Percentiles rank a stretch among this genome's conserved stretches.
phyloP scores from a whole-genome alignment of 2,888 invertebrate genomes.

The Timandra comae region DNA sequence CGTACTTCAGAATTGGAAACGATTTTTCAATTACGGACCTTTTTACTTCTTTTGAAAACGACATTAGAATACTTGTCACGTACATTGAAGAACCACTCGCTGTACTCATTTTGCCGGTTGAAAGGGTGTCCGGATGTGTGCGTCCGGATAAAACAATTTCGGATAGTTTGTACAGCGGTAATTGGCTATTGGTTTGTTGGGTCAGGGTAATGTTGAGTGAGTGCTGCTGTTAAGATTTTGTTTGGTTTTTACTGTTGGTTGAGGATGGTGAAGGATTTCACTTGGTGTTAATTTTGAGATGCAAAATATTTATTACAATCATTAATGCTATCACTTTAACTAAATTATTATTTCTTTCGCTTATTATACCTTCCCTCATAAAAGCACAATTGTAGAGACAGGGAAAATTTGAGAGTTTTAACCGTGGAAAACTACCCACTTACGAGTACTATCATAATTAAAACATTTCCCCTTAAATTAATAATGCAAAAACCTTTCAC shows the following conservation, averaged over 20 bases:
- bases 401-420: no score
- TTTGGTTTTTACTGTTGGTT: slow-evolving; percentile 7
- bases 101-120: slow-evolving; percentile 19
- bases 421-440: no score
- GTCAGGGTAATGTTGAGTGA: slow-evolving; percentile 1
- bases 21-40: slow-evolving; percentile 25
- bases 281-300: no score
- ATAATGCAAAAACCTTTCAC: no score
- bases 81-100: slow-evolving; percentile 16
- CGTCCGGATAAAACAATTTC: slow-evolving; percentile 25
- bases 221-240: slow-evolving; percentile 5
- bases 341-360: no score
- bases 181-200: slow-evolving; percentile 22
- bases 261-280: slow-evolving; percentile 1
- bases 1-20: slow-evolving; percentile 15
- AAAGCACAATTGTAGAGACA: no score
- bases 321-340: no score
- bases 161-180: slow-evolving; percentile 23
- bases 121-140: slow-evolving; percentile 10
- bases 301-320: no score
- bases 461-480: no score
- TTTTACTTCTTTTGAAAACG: slow-evolving; percentile 16
- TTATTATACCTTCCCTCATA: no score
- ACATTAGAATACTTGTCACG: slow-evolving; percentile 15
- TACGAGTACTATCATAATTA: no score